A percentile compares a stretch with the other conserved stretches of the same genome.
phyloP scores from a whole-genome alignment of 2,113 vertebrate species.

The Ahaetulla prasina region DNA sequence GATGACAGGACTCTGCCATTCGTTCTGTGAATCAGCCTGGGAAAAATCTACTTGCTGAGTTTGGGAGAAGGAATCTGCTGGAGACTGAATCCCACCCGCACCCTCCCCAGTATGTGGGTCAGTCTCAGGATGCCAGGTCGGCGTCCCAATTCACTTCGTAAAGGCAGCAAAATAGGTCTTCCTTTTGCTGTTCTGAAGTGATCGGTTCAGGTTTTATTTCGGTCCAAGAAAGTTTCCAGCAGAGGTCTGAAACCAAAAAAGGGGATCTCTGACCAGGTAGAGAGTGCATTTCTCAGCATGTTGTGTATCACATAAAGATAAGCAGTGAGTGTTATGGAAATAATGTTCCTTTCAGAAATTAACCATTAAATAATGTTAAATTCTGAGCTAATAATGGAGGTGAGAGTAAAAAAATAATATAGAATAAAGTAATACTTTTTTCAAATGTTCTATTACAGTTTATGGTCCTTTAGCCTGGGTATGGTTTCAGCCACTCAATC shows the following conservation, averaged over 20 bases:
- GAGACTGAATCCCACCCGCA: not conserved
- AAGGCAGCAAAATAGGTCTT: not conserved
- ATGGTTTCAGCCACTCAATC: not conserved
- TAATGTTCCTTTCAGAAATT: not conserved
- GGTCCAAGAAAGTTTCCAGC: not conserved
- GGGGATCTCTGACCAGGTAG: not conserved
- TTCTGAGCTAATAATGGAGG: not conserved
- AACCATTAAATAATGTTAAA: not conserved
- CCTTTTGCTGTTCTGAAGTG: not conserved
- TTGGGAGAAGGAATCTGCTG: conserved; percentile 30
- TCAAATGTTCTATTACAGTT: not conserved
- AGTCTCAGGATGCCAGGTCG: not conserved
- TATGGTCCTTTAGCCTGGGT: not conserved
- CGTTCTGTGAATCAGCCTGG: conserved; percentile 64
- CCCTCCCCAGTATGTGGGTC: not conserved
- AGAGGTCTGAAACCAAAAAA: too few relatives aligned
- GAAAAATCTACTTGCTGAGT: conserved; percentile 37
- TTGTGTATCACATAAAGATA: not conserved
- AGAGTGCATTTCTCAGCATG: not conserved
- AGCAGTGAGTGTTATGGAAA: not conserved
- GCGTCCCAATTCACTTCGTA: not conserved
- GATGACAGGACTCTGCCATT: conserved; percentile 54
- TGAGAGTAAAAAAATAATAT: not conserved
- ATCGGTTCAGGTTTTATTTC: too few relatives aligned
- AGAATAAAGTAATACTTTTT: not conserved